Evolutionary conservation across 2,888 invertebrate species (phyloP), one percentile per base, ranked within the genome.

Genomic region (Atrina japonica): DNA sequence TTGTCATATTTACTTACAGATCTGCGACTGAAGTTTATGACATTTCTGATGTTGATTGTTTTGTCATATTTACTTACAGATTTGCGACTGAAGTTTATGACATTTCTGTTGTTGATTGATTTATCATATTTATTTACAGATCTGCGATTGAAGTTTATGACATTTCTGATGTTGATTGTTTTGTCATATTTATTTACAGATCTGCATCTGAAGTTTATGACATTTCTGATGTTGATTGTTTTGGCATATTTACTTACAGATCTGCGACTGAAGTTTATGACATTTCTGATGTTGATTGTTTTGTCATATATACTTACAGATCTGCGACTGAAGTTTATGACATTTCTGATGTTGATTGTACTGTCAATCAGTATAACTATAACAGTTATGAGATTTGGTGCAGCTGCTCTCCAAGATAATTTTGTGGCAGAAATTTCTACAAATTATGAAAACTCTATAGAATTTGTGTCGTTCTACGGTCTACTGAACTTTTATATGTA

Each of bases 381-480:
- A 53, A 96, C 96, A 1, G 93, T 94, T 2, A 93, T 95, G 79
- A 93, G 96, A 70, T 98, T 97, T 92, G 97, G 98, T 3, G 94
- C 96, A 58, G 96, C 95, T 16, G 94, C 96, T 11, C 91, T 98
- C 65, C 96, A 98, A 91, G 97, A 98, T 91, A 97, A 97, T 91
- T 98, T 98, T 92, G 96, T 97, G 0, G 94, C 97, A 11, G 94
- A 96, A 70, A 93, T 97, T 23, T 94, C 95, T 25, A 95, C 96
- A 45, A 95, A 95, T 88, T 97, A 97, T 90, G 94, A 94, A 84
- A 97, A 96, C 81, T 97, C 97, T 0, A 96, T 96, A 7, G 96
- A 98, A 80, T 98, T 98, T 91, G 97, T 98, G 95, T 95, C 97
- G 3, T 95, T 97, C 81, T 98, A 98, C 90, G 97, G 97, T 29